phyloP scores from a whole-genome alignment of 2,797 vertebrate genomes.

The Amblyopsis hoosieri region DNA sequence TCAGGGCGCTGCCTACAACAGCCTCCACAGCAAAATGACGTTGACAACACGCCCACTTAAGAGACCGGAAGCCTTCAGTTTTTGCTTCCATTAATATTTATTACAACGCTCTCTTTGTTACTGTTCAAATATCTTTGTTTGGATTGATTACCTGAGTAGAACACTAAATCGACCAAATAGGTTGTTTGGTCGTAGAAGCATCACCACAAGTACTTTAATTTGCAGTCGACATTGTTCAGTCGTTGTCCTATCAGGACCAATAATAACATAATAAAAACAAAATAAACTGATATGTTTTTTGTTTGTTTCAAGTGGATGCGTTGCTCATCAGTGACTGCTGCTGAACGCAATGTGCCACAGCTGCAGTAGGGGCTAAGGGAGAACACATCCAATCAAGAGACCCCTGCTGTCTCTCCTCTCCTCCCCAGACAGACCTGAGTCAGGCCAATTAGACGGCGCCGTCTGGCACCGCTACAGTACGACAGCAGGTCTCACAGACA shows the following conservation, averaged over 20 bases:
- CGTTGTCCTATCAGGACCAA: not conserved
- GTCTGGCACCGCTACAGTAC: slow-evolving; percentile 37
- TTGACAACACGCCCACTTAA: no score
- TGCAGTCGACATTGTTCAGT: not conserved
- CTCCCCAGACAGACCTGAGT: slow-evolving; percentile 35
- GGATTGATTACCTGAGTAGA: not conserved
- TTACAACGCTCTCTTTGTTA: no score
- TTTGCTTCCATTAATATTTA: no score
- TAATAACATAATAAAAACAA: not conserved
- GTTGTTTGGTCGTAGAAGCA: not conserved
- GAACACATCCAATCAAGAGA: slow-evolving; percentile 60
- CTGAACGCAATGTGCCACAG: slow-evolving; percentile 58
- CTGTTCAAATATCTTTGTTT: no score
- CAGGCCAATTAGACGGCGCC: slow-evolving; percentile 63
- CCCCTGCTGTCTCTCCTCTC: slow-evolving; percentile 47
- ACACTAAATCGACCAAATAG: slow-evolving; percentile 30
- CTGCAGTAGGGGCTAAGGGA: slow-evolving; percentile 40
- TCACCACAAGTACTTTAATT: slow-evolving; percentile 17
- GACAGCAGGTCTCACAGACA: slow-evolving; percentile 12
- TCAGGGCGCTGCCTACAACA: no score
- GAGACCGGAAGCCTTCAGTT: not conserved
- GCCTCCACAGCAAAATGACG: no score
- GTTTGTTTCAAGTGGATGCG: slow-evolving; percentile 5
- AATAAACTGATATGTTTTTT: not conserved
- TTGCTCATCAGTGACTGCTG: slow-evolving; percentile 42